Evolutionary conservation across 2,888 invertebrate species (phyloP), one percentile per base, ranked within the genome.

Genomic region (Agrotis segetum): DNA sequence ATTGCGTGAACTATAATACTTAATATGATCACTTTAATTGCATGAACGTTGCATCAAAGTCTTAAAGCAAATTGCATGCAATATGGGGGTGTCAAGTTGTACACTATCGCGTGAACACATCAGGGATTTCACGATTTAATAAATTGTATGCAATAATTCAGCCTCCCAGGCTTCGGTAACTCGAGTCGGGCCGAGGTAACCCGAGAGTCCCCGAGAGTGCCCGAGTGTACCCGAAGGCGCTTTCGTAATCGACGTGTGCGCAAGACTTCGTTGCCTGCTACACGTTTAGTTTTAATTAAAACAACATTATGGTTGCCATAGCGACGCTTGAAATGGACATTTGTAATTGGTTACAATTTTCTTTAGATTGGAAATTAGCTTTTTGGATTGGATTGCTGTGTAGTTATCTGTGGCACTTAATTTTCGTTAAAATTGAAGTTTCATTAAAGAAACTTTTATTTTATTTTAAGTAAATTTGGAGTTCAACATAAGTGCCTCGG

Each of bases 231-330:
- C 64, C 74, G 79, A 84, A 71, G 70, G 71, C 65, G 46, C 40
- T 85, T 83, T 80, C 77, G 74, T 85, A 85, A 85, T 16, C 55
- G 17, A 34, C 72, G 75, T 73, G 61, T 77, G 64, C 70, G 68
- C 81, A 63, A 60, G 64, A 24, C 46, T 29, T 21, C 65, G 59
- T 56, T 62, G 49, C 34, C 49, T 64, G 67, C 59, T 80, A 71
- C 73, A 74, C 68, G 60, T 72, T 79, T 64, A 70, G 56, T 74
- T 81, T 81, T 75, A 85, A 85, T 85, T 84, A 74, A 81, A 83
- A 71, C 63, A 67, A 21, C 66, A 72, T 72, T 81, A 83, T 61
- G 71, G 66, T 67, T 58, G 53, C 71, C 59, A 64, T 68, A 72
- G 67, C 58, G 63, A 56, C 55, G 67, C 14, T 58, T 29, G 19